A percentile compares a stretch with the other conserved stretches of the same genome.
phyloP scores from a whole-genome alignment of 2,797 vertebrate genomes.

The Ibycter americanus region DNA sequence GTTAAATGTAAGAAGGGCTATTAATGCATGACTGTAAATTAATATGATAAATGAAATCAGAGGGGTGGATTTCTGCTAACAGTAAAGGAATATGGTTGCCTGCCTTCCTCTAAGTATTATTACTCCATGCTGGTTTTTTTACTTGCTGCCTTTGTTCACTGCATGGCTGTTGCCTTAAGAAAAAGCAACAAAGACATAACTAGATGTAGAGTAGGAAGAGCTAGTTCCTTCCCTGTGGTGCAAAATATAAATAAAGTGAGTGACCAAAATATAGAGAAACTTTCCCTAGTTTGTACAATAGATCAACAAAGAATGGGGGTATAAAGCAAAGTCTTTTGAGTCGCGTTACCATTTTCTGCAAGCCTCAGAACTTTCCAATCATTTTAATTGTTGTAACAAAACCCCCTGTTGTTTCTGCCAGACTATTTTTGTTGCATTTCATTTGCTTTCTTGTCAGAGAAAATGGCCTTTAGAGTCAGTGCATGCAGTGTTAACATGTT shows the following conservation, averaged over 20 bases:
- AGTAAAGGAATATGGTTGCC: neutral
- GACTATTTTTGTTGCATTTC: neutral
- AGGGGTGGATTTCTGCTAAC: neutral
- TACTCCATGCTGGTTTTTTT: neutral
- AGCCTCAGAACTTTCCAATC: neutral
- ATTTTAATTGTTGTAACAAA: neutral
- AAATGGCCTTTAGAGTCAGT: neutral
- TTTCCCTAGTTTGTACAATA: neutral
- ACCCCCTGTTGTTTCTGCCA: neutral
- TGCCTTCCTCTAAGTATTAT: neutral
- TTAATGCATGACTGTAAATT: neutral
- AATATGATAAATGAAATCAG: neutral
- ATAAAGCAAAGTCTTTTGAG: neutral
- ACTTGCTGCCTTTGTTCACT: neutral
- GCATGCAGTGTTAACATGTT: neutral
- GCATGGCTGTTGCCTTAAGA: neutral
- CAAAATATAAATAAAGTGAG: slow-evolving; percentile 20
- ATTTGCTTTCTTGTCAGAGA: neutral
- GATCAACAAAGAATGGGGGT: neutral
- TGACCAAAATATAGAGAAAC: neutral
- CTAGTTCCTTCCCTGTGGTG: neutral
- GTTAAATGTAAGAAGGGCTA: neutral
- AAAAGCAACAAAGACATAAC: neutral
- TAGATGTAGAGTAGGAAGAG: neutral
- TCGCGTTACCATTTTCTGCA: neutral